Percentiles rank a stretch among this genome's conserved stretches.
These are phyloP conservation scores for Metridium senile DNA, from an alignment of 92 coral and sea anemone species.

Conservation along the genomic window DNA sequence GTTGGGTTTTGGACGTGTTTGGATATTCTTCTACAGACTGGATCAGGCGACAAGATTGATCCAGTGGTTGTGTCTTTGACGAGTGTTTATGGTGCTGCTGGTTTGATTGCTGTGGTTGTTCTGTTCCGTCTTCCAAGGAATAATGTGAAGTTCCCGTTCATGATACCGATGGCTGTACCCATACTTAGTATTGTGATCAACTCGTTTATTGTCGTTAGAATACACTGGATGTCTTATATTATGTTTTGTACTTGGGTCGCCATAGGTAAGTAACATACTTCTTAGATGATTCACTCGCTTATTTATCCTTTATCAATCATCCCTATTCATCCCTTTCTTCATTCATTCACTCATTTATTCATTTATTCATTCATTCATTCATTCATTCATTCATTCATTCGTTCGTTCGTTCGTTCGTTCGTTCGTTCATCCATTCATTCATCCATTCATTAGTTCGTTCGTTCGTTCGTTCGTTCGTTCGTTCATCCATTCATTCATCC, in stretches of 20 bases:
- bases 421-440: too few species aligned
- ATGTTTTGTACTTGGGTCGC: conserved; percentile 69
- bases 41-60: conserved; percentile 10
- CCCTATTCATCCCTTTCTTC: background rate
- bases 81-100: conserved; percentile 38
- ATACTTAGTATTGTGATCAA: conserved; percentile 69
- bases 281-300: background rate
- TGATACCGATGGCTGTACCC: conserved; percentile 84
- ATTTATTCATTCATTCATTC: background rate
- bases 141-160: conserved; percentile 67
- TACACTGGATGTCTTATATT: conserved; percentile 59
- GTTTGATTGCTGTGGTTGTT: conserved; percentile 46
- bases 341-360: background rate
- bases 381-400: background rate
- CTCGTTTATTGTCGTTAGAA: conserved; percentile 58
- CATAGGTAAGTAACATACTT: conserved; percentile 64
- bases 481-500: too few species aligned
- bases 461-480: background rate
- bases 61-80: conserved; percentile 40
- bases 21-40: conserved; percentile 30
- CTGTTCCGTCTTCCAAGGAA: conserved; percentile 72
- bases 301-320: background rate
- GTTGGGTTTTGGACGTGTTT: conserved; percentile 56
- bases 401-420: too few species aligned
- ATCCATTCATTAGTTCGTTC: background rate